phyloP scores from a whole-genome alignment of 2,888 invertebrate species.

The Muscina levida region DNA sequence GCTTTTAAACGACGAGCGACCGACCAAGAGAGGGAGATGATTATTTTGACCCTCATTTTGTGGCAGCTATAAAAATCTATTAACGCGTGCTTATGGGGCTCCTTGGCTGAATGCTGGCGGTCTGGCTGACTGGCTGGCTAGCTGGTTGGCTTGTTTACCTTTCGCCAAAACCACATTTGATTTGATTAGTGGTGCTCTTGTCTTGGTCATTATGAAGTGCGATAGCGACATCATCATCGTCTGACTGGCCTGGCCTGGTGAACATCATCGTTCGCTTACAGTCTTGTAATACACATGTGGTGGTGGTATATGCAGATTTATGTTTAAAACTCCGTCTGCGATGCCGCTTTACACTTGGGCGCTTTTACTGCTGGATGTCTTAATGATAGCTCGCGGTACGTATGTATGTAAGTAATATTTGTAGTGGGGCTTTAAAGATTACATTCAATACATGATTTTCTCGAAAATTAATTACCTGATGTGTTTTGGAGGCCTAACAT shows the following conservation, averaged over 20 bases:
- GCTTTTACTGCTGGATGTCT: too few species aligned
- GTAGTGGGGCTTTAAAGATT: conserved; percentile 1
- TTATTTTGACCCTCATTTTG: conserved; percentile 65
- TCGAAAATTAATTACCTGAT: conserved; percentile 29
- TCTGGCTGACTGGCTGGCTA: background rate
- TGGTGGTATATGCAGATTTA: conserved; percentile 8
- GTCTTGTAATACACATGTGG: conserved; percentile 1
- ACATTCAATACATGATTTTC: conserved; percentile 19
- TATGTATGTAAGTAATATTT: background rate
- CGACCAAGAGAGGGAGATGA: conserved; percentile 63
- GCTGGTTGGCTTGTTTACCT: conserved; percentile 38
- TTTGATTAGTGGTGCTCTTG: conserved; percentile 44
- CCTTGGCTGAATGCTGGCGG: too few species aligned
- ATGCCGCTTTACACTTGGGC: too few species aligned
- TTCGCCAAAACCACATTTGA: conserved; percentile 60
- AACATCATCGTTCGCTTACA: conserved; percentile 18
- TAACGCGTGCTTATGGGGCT: conserved; percentile 57
- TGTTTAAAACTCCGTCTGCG: background rate
- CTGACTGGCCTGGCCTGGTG: background rate
- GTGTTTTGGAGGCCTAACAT: background rate
- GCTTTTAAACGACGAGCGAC: conserved; percentile 22
- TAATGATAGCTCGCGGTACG: too few species aligned
- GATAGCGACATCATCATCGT: background rate
- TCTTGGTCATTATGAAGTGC: background rate
- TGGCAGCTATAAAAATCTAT: conserved; percentile 62